Evolutionary conservation across 2,797 vertebrate species (phyloP), one percentile per base, ranked within the genome.

Genomic region (Gobio occitaniae): DNA sequence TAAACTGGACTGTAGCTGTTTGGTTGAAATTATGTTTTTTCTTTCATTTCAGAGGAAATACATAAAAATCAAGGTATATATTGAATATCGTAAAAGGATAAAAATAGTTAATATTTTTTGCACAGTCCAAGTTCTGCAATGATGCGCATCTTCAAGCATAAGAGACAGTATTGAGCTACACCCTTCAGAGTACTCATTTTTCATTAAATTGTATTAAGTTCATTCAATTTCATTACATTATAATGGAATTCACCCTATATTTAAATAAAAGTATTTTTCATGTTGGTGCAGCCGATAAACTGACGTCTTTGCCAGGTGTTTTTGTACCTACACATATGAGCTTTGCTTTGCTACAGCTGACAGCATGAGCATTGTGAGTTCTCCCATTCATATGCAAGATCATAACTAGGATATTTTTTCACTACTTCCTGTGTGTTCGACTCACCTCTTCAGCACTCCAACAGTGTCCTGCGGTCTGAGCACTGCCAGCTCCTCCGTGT

Each of bases 401-500:
- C 38, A 59, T 71, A 48, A 48, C 9, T 19, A n/a, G 11, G 10
- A 16, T 12, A 21, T 36, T 54, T 75, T 12, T 36, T 1, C 16
- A 19, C 9, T 52, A 1, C 29, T 6, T 75, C 29, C 32, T 54
- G 10, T 69, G 36, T 29, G 52, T 19, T 8, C 72, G 16, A 56
- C 50, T 32, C 85, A 98, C 98, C 97, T 98, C 93, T 97, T 99
- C 80, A 99, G 94, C 11, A 94, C 78, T 81, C 96, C 97, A 69
- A 99, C 95, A 4, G 98, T 99, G 89, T 99, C 97, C 86, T 97
- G 95, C 0, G 97, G 97, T 84, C 96, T 96, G 41, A 97, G 94
- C 78, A 96, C 91, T 6, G 97, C 98, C 84, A 98, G 92, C 90
- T 98, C 96, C 90, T 99, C 98, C 0, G 97, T 97, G 90, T 99